These are phyloP conservation scores for Delia radicum DNA, from an alignment of 1,140 invertebrate species.

Conservation along the genomic window DNA sequence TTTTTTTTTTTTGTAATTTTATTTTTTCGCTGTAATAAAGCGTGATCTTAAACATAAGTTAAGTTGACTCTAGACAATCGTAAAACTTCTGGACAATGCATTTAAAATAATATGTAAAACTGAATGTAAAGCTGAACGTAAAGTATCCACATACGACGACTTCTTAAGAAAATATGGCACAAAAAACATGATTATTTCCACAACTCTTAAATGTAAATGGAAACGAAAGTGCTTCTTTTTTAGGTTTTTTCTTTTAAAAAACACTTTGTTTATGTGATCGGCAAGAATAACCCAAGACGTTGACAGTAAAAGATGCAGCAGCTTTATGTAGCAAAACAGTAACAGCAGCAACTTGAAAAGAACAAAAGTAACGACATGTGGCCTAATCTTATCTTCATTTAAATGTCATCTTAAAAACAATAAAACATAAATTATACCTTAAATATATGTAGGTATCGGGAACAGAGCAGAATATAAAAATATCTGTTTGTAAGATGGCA, in stretches of 20 bases:
- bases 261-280: not conserved
- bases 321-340: not conserved
- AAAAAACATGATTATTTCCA: not conserved
- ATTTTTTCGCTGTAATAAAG: not conserved
- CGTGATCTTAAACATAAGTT: conserved; percentile 12
- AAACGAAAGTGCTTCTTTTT: not conserved
- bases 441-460: not conserved
- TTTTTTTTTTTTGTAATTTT: not conserved
- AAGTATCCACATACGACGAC: not conserved
- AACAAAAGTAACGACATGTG: conserved; percentile 25
- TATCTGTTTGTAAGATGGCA: too few species aligned
- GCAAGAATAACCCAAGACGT: not conserved
- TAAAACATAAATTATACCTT: conserved; percentile 28
- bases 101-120: not conserved
- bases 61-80: not conserved
- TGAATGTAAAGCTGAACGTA: too few species aligned
- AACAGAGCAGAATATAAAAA: not conserved
- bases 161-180: not conserved
- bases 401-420: conserved; percentile 28
- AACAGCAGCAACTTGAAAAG: not conserved
- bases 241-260: not conserved
- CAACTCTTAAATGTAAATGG: not conserved
- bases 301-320: not conserved
- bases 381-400: conserved; percentile 28
- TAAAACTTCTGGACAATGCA: not conserved